Evolutionary conservation across 2,888 invertebrate genomes (phyloP).

Genomic region (Drosophila nr. medialis): DNA sequence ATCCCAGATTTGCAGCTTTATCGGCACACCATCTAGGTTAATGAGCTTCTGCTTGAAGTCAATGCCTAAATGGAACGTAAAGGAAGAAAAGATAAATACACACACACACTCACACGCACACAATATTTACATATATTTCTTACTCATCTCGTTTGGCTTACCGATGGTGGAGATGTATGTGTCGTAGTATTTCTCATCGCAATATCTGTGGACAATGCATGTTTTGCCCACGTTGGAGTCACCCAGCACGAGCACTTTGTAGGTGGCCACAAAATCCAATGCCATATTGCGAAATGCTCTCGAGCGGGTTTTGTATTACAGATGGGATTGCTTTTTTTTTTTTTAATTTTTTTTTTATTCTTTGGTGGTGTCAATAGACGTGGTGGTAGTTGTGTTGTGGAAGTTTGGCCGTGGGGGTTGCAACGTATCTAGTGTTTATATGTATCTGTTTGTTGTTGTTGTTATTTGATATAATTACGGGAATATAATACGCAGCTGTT

Average conservation of each 20-base stretch:
- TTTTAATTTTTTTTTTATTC: slow-evolving; percentile 31
- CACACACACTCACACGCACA: neutral
- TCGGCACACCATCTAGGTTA: slow-evolving; percentile 93
- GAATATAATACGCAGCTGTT: slow-evolving; percentile 61
- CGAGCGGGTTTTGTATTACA: slow-evolving; percentile 49
- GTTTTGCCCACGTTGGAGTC: slow-evolving; percentile 96
- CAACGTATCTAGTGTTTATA: slow-evolving; percentile 54
- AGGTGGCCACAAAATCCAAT: slow-evolving; percentile 94
- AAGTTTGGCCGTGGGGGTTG: slow-evolving; percentile 61
- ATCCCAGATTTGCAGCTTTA: slow-evolving; percentile 91
- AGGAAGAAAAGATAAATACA: slow-evolving; percentile 9
- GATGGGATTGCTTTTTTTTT: slow-evolving; percentile 29
- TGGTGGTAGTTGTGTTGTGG: slow-evolving; percentile 38
- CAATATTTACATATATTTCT: slow-evolving; percentile 2
- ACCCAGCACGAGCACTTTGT: slow-evolving; percentile 93
- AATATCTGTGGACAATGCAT: slow-evolving; percentile 95
- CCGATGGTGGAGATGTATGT: slow-evolving; percentile 96
- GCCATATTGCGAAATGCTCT: slow-evolving; percentile 87
- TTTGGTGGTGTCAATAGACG: slow-evolving; percentile 28
- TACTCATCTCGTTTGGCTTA: slow-evolving; percentile 84
- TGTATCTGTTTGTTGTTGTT: slow-evolving; percentile 68
- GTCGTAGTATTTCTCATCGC: slow-evolving; percentile 95
- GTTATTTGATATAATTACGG: slow-evolving; percentile 57
- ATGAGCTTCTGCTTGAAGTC: slow-evolving; percentile 96
- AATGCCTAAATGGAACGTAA: slow-evolving; percentile 87